phyloP scores from a whole-genome alignment of 2,797 vertebrate species.

The Sebastes cheni region DNA sequence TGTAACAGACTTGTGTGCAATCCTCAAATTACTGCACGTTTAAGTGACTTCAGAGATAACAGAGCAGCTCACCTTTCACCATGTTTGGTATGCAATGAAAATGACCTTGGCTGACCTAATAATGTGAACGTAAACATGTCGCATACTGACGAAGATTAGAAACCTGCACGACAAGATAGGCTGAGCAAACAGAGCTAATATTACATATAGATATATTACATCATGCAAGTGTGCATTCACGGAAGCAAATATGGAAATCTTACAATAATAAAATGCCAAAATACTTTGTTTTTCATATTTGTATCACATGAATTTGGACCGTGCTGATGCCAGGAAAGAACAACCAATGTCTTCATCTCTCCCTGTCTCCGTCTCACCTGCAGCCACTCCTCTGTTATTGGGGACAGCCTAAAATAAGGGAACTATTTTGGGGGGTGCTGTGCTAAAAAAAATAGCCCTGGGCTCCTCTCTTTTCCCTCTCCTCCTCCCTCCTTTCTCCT shows the following conservation, averaged over 20 bases:
- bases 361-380: constrained; percentile 37
- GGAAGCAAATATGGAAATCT: background rate
- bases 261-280: background rate
- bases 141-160: background rate
- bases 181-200: too few relatives aligned
- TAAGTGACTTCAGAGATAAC: too few relatives aligned
- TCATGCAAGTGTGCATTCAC: too few relatives aligned
- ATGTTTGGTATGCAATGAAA: background rate
- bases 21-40: background rate
- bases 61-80: background rate
- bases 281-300: background rate
- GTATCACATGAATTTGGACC: background rate
- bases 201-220: background rate
- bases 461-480: constrained; percentile 43
- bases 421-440: constrained; percentile 60
- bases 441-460: constrained; percentile 48
- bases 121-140: background rate
- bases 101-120: background rate
- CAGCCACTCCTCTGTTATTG: constrained; percentile 51
- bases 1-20: background rate
- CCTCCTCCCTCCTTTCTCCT: constrained; percentile 28
- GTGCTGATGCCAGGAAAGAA: constrained; percentile 9
- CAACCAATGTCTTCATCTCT: background rate
- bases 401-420: constrained; percentile 64
- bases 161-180: background rate